Evolutionary conservation across 2,113 vertebrate species (phyloP).

Genomic region (Polypterus senegalus): DNA sequence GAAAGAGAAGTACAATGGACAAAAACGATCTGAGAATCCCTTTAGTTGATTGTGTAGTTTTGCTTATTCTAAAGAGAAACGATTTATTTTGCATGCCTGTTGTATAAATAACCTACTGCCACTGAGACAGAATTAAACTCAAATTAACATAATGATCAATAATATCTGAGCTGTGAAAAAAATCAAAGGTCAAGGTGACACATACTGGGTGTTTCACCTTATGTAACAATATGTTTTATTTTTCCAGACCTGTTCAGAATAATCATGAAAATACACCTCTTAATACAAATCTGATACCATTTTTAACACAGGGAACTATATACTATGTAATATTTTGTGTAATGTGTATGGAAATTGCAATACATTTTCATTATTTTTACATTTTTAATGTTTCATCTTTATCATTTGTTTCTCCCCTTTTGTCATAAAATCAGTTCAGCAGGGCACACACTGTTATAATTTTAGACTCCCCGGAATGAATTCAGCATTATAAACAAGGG

Average conservation of each 20-base stretch:
- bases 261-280: too few relatives aligned
- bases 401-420: conserved; percentile 13
- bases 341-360: too few relatives aligned
- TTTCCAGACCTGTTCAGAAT: too few relatives aligned
- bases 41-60: conserved; percentile 1
- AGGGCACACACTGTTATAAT: conserved; percentile 71
- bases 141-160: conserved; percentile 68
- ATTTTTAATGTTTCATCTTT: too few relatives aligned
- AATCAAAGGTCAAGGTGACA: conserved; percentile 40
- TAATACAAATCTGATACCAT: too few relatives aligned
- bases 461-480: conserved; percentile 64
- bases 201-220: conserved; percentile 13
- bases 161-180: conserved; percentile 65
- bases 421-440: conserved; percentile 66
- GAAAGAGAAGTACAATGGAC: too few relatives aligned
- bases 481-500: conserved; percentile 75
- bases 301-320: too few relatives aligned
- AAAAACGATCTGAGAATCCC: too few relatives aligned
- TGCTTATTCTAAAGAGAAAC: conserved; percentile 20
- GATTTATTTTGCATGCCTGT: conserved; percentile 17
- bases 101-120: conserved; percentile 33
- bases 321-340: too few relatives aligned
- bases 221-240: too few relatives aligned
- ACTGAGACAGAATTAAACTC: conserved; percentile 50
- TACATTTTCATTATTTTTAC: too few relatives aligned